Evolutionary conservation across 1,140 invertebrate species (phyloP), one percentile per base, ranked within the genome.

Genomic region (Lerema accius): DNA sequence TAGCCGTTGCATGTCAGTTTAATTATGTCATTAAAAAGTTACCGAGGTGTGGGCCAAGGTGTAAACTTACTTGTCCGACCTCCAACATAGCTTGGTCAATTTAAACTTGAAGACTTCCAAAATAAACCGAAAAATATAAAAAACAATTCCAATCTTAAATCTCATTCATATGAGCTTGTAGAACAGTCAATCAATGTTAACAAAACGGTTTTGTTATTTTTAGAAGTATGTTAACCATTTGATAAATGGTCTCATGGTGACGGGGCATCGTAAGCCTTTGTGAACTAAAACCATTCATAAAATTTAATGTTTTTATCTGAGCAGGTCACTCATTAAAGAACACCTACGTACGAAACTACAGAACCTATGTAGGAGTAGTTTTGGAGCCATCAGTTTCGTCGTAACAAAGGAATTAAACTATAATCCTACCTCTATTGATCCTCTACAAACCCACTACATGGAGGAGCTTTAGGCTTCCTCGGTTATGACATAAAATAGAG

Each of bases 1-100:
- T 76, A 62, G 73, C 58, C 69, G 64, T 78, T 63, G 40, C 45
- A 74, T 70, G 67, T 67, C 69, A 69, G 70, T 77, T 77, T 78
- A 71, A 59, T 46, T 59, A 59, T 75, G 61, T 56, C 67, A 76
- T 68, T 46, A 51, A 51, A 59, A 55, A 37, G 42, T 59, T 59
- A 13, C 16, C 19, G 10, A 59, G 28, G 55, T 59, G 55, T 46
- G 28, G 28, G 42, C 55, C 55, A 59, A 59, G 55, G 42, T 15
- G 55, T 45, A 58, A 45, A 58, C 14, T 45, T 56, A 45, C 55
- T 35, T 45, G 17, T 16, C 3, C 23, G 23, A 28, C 53, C 53
- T 45, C 15, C 14, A 35, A 23, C 17, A 58, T 13, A 23, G 43
- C 28, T 4, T 9, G 28, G 2, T 23, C 19, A 23, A 23, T 23